Evolutionary conservation across 2,113 vertebrate genomes (phyloP), one percentile per base, ranked within the genome.

Genomic region (Bos javanicus): DNA sequence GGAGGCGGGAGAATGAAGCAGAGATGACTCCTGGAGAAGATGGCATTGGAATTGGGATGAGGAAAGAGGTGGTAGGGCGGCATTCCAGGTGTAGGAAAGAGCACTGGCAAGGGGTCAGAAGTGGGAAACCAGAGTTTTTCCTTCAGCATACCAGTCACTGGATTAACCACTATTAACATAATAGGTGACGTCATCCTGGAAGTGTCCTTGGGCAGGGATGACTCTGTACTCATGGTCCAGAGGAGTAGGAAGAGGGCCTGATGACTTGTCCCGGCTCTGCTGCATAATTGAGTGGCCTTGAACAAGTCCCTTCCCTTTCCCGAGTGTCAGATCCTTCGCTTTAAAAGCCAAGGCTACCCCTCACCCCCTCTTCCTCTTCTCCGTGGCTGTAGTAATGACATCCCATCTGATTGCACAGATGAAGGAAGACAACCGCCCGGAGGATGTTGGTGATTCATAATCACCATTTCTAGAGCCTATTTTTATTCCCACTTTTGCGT

Each of bases 101-200:
- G 15, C 3, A 2, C 25, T 17, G 3, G 17, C 5, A 33, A 60
- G 57, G 83, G 39, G 16, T 48, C 12, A 0, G 39, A 46, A 43
- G 10, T 10, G 89, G 25, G 76, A 50, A 43, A 7, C 7, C 9
- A n/a, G 52, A 25, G 33, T 25, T 64, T 62, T 56, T 52, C 26
- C 26, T 43, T 60, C 52, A 1, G 11, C 1, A 0, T 0, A 2
- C 15, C 6, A n/a, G 59, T 85, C 46, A 48, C 1, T 5, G 6
- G 64, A 13, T 67, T 57, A 36, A 25, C 30, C 21, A 1, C 28
- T 36, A 4, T 43, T 76, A 14, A 14, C 26, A 2, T 1, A 17
- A 25, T 15, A 21, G 4, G 6, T 19, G 17, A 30, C 2, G 0
- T 48, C 7, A 4, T 92, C 89, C 71, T 17, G 10, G 56, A 71